phyloP scores from a whole-genome alignment of 2,888 invertebrate genomes.

The Cheilosia vernalis region DNA sequence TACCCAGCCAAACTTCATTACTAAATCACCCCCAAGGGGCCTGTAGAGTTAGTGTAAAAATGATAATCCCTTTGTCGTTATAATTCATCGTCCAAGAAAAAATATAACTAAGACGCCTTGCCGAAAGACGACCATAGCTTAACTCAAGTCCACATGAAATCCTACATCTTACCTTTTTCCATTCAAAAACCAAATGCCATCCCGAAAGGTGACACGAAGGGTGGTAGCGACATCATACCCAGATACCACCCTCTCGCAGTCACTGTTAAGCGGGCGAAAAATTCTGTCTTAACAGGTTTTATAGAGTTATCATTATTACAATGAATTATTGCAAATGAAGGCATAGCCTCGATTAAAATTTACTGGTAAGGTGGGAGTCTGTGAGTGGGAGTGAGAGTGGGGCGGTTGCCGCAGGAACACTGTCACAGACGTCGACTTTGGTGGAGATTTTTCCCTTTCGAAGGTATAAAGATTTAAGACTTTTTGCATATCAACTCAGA shows the following conservation, averaged over 20 bases:
- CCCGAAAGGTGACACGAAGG: slow-evolving; percentile 10
- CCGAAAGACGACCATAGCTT: slow-evolving; percentile 51
- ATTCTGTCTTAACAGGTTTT: slow-evolving; percentile 75
- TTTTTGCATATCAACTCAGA: slow-evolving; percentile 72
- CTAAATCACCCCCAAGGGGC: slow-evolving; percentile 72
- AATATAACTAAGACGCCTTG: slow-evolving; percentile 26
- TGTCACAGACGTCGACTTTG: slow-evolving; percentile 43
- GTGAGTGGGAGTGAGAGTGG: neutral
- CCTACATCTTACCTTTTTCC: slow-evolving; percentile 54
- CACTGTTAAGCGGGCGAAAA: slow-evolving; percentile 60
- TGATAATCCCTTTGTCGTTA: slow-evolving; percentile 83
- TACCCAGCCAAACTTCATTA: slow-evolving; percentile 68
- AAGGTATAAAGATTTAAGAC: slow-evolving; percentile 69
- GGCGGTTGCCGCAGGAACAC: slow-evolving; percentile 52
- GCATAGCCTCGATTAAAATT: slow-evolving; percentile 75
- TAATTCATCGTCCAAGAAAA: slow-evolving; percentile 79
- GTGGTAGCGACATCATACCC: slow-evolving; percentile 8
- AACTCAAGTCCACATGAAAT: slow-evolving; percentile 65
- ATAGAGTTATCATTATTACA: slow-evolving; percentile 75
- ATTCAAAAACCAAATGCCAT: slow-evolving; percentile 54
- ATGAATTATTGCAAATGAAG: slow-evolving; percentile 75
- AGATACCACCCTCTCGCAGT: slow-evolving; percentile 21
- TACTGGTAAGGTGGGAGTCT: slow-evolving; percentile 39
- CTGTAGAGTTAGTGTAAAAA: slow-evolving; percentile 80
- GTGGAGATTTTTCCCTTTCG: slow-evolving; percentile 55